Evolutionary conservation across 2,888 invertebrate genomes (phyloP), one percentile per base, ranked within the genome.

Genomic region (Petrolisthes cinctipes): DNA sequence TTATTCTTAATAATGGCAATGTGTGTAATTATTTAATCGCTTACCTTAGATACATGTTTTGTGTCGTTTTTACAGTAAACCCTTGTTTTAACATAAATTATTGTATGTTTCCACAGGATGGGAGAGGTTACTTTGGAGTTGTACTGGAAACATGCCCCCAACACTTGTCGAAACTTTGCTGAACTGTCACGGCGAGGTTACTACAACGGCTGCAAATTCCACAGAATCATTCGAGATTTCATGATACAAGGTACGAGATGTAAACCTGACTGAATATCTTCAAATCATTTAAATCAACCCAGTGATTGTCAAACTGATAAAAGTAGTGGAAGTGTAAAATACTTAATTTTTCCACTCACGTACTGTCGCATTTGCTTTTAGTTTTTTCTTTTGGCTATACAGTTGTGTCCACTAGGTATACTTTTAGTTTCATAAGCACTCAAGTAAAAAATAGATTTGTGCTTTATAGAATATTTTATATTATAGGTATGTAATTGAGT

Each of bases 111-210:
- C 94, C 94, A 83, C 92, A 97, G 97, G 79, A 98, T 99, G 98
- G 99, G 99, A 0, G 96, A 96, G 92, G 94, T 99, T 82, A 94
- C 95, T 0, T 93, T 99, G 82, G 99, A 99, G 93, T 94, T 99
- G 91, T 99, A 99, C 92, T 99, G 99, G 99, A 97, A 97, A 92
- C 99, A 99, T 92, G 96, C 99, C 0, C 99, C 99, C n/a, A 95
- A 95, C 91, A 99, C 99, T 0, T 99, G 99, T 92, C 94, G 97
- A 92, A 99, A 99, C 93, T 99, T 99, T 93, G 98, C 98, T 89
- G 99, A 99, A 93, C 94, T 99, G 54, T 94, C 97, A 0, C 94
- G 98, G 89, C 94, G 99, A 92, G 98, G 98, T 37, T 99, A 99
- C 93, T 99, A 98, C 93, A 98, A 98, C 93, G 97, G 96, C 91